phyloP scores from a whole-genome alignment of 2,888 invertebrate species.

The Drosophila koepferae region DNA sequence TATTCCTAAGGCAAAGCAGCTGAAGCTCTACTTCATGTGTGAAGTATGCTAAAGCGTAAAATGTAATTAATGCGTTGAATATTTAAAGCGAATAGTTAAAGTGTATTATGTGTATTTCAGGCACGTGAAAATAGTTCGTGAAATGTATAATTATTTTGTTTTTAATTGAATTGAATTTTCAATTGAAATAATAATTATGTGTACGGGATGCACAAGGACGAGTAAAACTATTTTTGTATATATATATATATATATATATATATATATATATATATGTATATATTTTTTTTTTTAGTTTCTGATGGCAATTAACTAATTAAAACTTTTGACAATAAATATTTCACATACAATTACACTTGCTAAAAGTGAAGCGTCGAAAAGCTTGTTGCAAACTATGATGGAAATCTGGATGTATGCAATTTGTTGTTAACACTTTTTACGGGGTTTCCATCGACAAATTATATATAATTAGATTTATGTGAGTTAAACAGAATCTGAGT shows the following conservation, averaged over 20 bases:
- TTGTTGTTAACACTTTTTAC: background rate
- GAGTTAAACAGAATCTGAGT: background rate
- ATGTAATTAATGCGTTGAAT: conserved; percentile 7
- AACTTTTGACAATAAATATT: background rate
- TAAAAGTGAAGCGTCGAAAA: background rate
- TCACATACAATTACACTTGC: background rate
- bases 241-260: no score
- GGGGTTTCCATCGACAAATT: background rate
- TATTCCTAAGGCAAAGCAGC: conserved; percentile 15
- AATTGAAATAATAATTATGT: conserved; percentile 7
- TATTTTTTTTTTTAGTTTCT: background rate
- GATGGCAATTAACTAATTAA: background rate
- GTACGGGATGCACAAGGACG: background rate
- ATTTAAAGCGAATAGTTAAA: conserved; percentile 18
- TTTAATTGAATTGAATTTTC: background rate
- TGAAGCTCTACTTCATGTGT: background rate
- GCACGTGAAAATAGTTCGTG: background rate
- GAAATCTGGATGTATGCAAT: background rate
- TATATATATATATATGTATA: no score
- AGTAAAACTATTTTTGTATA: background rate
- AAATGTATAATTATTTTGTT: background rate
- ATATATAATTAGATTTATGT: background rate
- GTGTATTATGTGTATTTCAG: conserved; percentile 3
- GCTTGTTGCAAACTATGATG: background rate
- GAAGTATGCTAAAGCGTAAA: background rate